Percentiles rank a stretch among this genome's conserved stretches.
Conservation (phyloP, 1,140 invertebrate species). For the Drosophila pandora region DNA sequence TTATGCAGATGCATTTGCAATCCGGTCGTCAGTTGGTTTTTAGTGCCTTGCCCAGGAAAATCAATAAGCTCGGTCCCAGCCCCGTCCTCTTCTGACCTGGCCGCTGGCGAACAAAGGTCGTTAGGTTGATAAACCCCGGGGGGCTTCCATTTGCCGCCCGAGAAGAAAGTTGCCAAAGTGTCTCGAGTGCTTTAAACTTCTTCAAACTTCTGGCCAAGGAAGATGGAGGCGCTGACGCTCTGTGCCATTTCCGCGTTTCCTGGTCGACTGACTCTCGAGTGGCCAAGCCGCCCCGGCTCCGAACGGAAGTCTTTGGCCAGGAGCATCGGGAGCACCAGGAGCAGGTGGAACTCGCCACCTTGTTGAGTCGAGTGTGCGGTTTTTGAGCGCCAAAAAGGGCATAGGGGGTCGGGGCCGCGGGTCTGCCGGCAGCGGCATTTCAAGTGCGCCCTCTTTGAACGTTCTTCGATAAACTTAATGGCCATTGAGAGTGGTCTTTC, state of each 20-base stretch:
- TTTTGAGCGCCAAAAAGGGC: constrained; percentile 49
- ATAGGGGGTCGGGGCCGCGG: constrained; percentile 17
- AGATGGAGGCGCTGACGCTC: constrained; percentile 35
- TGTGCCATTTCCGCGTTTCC: constrained; percentile 71
- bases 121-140: constrained; percentile 62
- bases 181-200: constrained; percentile 74
- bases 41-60: constrained; percentile 31
- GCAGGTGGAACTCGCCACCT: constrained; percentile 60
- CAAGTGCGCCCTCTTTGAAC: constrained; percentile 65
- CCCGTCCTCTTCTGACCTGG: not conserved
- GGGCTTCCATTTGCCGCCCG: constrained; percentile 33
- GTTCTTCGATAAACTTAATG: constrained; percentile 78
- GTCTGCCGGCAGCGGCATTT: constrained; percentile 38
- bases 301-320: constrained; percentile 23
- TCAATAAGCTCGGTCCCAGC: constrained; percentile 47
- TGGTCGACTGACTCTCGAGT: constrained; percentile 68
- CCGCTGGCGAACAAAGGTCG: constrained; percentile 62
- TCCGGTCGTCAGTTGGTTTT: constrained; percentile 13
- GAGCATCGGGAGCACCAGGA: not conserved
- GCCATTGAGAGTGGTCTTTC: constrained; percentile 62
- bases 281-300: constrained; percentile 28
- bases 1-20: constrained; percentile 60
- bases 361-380: constrained; percentile 75
- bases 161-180: constrained; percentile 75
- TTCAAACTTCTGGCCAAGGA: constrained; percentile 59